A percentile compares a stretch with the other conserved stretches of the same genome.
Conservation (phyloP, 2,113 vertebrate genomes). For the Orcinus orca region DNA sequence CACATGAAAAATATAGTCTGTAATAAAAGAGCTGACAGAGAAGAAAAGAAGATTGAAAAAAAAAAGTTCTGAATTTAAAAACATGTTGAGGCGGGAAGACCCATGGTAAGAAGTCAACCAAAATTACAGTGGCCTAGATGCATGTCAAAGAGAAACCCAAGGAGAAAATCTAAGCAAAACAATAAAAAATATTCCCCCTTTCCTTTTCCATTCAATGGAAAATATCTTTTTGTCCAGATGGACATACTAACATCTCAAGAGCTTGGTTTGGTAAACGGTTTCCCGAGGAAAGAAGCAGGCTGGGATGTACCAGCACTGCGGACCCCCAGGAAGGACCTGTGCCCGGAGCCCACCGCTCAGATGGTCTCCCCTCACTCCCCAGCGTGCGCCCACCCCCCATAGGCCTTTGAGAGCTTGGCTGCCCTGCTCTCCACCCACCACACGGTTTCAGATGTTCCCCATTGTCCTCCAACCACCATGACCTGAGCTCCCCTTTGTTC, state of each 20-base stretch:
- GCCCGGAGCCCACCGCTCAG: not conserved
- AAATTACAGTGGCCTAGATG: not conserved
- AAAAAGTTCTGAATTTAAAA: not conserved
- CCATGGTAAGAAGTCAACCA: not conserved
- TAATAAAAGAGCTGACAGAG: not conserved
- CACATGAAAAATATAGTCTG: not conserved
- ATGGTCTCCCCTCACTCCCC: rapidly evolving
- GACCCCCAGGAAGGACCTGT: not conserved
- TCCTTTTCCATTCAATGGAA: not conserved
- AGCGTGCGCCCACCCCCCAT: not conserved
- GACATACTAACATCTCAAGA: not conserved
- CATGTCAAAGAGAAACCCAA: not conserved
- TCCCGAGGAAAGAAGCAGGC: not conserved
- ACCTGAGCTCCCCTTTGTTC: not conserved
- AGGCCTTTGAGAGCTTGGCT: not conserved
- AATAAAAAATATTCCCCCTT: not conserved
- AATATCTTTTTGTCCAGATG: not conserved
- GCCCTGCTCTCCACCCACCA: not conserved
- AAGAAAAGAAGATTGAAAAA: not conserved
- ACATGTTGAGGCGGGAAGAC: not conserved
- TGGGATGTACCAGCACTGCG: rapidly evolving
- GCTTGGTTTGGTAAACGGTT: not conserved
- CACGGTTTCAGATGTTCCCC: not conserved
- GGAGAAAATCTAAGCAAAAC: not conserved
- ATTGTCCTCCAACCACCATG: not conserved